Percentiles rank a stretch among this genome's conserved stretches.
Evolutionary conservation across 1,140 invertebrate species (phyloP).

Genomic region (Manduca sexta): DNA sequence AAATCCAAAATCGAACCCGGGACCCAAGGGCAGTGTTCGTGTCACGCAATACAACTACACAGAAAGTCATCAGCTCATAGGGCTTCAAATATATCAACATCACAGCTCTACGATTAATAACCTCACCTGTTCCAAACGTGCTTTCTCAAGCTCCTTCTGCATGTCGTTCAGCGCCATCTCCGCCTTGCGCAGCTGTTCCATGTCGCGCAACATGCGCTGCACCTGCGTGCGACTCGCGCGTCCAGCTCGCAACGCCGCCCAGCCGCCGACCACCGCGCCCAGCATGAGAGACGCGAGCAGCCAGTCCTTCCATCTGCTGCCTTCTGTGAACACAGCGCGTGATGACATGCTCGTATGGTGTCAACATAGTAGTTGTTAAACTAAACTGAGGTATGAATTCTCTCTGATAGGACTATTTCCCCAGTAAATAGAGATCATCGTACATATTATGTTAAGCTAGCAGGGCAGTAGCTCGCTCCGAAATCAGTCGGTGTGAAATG

Average conservation of each 20-base stretch:
- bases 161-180: slow-evolving; percentile 90
- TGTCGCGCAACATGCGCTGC: slow-evolving; percentile 91
- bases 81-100: background rate
- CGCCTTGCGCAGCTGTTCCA: slow-evolving; percentile 93
- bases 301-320: slow-evolving; percentile 89
- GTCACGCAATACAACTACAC: no score
- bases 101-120: background rate
- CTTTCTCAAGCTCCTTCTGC: slow-evolving; percentile 80
- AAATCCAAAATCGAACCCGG: no score
- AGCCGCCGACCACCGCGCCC: slow-evolving; percentile 89
- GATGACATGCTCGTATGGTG: background rate
- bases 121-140: slow-evolving; percentile 67
- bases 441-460: no score
- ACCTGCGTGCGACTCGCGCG: slow-evolving; percentile 89
- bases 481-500: no score
- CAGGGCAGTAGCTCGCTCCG: no score
- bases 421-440: no score
- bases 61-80: no score
- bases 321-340: slow-evolving; percentile 67
- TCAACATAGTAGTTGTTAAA: no score
- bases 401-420: no score
- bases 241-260: slow-evolving; percentile 92
- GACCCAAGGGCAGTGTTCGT: no score
- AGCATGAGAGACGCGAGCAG: slow-evolving; percentile 87
- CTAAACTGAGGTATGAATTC: no score